A percentile compares a stretch with the other conserved stretches of the same genome.
Evolutionary conservation across 2,888 invertebrate species (phyloP).

Genomic region (Drosophila subquinaria): DNA sequence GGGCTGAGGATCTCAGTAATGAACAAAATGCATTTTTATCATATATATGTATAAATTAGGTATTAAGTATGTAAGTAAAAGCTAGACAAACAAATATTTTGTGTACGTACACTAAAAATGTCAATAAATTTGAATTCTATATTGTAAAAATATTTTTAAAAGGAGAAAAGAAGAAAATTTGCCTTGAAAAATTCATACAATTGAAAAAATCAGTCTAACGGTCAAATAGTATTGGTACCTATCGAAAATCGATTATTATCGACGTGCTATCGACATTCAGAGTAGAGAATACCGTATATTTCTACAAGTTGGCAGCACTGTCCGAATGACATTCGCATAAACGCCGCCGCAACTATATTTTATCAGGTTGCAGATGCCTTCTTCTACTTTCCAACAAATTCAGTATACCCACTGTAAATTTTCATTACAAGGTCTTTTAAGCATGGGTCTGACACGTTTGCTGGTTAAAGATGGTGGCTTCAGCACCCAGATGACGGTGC

Average conservation of each 20-base stretch:
- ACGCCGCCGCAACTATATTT: constrained; percentile 41
- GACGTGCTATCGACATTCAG: constrained; percentile 35
- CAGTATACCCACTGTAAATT: not conserved
- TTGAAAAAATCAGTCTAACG: not conserved
- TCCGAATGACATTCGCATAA: constrained; percentile 57
- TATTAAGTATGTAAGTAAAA: constrained; percentile 36
- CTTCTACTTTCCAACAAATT: no score
- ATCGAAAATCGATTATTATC: constrained; percentile 16
- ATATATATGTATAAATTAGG: constrained; percentile 20
- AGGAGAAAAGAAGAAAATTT: not conserved
- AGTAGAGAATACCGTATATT: not conserved
- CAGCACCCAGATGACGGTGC: constrained; percentile 92
- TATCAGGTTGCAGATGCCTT: no score
- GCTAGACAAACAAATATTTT: not conserved
- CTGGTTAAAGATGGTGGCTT: constrained; percentile 91
- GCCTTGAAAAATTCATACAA: no score
- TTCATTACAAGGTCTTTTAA: not conserved
- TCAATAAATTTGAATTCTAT: not conserved
- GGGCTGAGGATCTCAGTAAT: constrained; percentile 2
- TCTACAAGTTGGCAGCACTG: constrained; percentile 42
- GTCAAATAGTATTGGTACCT: not conserved
- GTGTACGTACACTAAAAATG: not conserved
- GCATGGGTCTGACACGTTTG: constrained; percentile 83
- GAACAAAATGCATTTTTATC: constrained; percentile 21
- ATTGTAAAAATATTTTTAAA: not conserved